phyloP scores from a whole-genome alignment of 2,888 invertebrate genomes.

The Drosophila seclusa region DNA sequence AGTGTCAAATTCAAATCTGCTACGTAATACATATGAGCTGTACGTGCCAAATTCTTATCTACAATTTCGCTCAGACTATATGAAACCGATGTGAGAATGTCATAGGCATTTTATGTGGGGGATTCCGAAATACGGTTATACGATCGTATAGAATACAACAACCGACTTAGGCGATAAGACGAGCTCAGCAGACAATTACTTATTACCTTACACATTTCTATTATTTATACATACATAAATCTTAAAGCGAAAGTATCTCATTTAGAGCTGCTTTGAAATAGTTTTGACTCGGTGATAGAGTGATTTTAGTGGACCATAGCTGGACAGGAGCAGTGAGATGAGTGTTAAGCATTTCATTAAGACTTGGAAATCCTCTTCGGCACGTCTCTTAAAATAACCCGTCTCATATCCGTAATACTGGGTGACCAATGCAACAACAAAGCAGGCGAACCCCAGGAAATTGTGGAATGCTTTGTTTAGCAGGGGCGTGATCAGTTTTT shows the following conservation, averaged over 20 bases:
- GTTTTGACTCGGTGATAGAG: slow-evolving; percentile 63
- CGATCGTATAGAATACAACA: background rate
- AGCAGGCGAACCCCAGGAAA: slow-evolving; percentile 77
- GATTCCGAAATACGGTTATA: slow-evolving; percentile 8
- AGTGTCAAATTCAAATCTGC: slow-evolving; percentile 19
- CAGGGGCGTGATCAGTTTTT: slow-evolving; percentile 73
- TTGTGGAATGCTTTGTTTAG: slow-evolving; percentile 82
- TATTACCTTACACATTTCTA: background rate
- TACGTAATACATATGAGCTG: slow-evolving; percentile 4
- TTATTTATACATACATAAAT: background rate
- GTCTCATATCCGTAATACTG: slow-evolving; percentile 83
- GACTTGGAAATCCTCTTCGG: slow-evolving; percentile 65
- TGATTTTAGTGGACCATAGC: slow-evolving; percentile 77
- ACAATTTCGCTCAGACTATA: slow-evolving; percentile 3
- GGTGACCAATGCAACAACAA: slow-evolving; percentile 78
- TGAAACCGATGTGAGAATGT: background rate
- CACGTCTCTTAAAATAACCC: slow-evolving; percentile 72
- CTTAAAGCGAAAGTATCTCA: background rate
- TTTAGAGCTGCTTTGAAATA: slow-evolving; percentile 62
- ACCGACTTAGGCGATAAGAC: slow-evolving; percentile 33
- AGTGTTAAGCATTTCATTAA: slow-evolving; percentile 81
- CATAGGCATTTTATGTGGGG: slow-evolving; percentile 13
- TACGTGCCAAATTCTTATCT: slow-evolving; percentile 33
- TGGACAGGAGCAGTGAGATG: slow-evolving; percentile 72
- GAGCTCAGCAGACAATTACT: background rate